A percentile compares a stretch with the other conserved stretches of the same genome.
These are phyloP conservation scores for Nebria brevicollis DNA, from an alignment of 2,888 invertebrate genomes.

Conservation along the genomic window DNA sequence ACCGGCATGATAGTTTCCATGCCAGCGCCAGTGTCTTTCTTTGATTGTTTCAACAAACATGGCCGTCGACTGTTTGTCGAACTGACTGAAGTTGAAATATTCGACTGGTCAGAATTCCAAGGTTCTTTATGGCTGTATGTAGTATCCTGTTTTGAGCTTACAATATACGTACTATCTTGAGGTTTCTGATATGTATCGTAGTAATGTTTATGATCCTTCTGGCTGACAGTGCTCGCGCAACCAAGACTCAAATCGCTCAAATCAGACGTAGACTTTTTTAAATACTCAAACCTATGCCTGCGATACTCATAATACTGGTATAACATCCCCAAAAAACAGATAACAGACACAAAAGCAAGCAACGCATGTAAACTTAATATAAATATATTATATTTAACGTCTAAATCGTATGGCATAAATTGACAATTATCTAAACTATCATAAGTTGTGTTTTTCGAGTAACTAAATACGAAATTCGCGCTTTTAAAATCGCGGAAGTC, in stretches of 20 bases:
- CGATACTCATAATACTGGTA: slow-evolving; percentile 56
- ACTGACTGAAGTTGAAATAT: slow-evolving; percentile 66
- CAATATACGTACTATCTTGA: slow-evolving; percentile 52
- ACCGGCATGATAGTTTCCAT: slow-evolving; percentile 65
- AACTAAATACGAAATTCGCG: slow-evolving; percentile 45
- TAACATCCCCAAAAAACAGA: slow-evolving; percentile 62
- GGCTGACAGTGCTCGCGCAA: slow-evolving; percentile 50
- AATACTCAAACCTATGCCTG: slow-evolving; percentile 57
- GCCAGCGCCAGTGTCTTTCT: slow-evolving; percentile 60
- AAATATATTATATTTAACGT: slow-evolving; percentile 65
- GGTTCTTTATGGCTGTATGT: slow-evolving; percentile 35
- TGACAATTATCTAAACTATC: slow-evolving; percentile 58
- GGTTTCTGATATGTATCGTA: slow-evolving; percentile 57
- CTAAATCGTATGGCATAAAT: slow-evolving; percentile 64
- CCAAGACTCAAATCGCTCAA: slow-evolving; percentile 59
- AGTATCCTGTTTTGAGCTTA: slow-evolving; percentile 48
- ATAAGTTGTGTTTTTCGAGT: slow-evolving; percentile 29
- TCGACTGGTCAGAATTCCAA: slow-evolving; percentile 64
- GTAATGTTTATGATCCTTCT: slow-evolving; percentile 54
- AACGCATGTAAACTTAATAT: slow-evolving; percentile 66
- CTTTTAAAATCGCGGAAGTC: slow-evolving; percentile 41
- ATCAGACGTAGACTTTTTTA: slow-evolving; percentile 61
- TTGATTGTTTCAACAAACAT: slow-evolving; percentile 61
- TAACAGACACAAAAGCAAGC: slow-evolving; percentile 63
- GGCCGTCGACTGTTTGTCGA: slow-evolving; percentile 67